These are phyloP conservation scores for Andrena praecox DNA, from an alignment of 2,888 invertebrate genomes.

Conservation along the genomic window DNA sequence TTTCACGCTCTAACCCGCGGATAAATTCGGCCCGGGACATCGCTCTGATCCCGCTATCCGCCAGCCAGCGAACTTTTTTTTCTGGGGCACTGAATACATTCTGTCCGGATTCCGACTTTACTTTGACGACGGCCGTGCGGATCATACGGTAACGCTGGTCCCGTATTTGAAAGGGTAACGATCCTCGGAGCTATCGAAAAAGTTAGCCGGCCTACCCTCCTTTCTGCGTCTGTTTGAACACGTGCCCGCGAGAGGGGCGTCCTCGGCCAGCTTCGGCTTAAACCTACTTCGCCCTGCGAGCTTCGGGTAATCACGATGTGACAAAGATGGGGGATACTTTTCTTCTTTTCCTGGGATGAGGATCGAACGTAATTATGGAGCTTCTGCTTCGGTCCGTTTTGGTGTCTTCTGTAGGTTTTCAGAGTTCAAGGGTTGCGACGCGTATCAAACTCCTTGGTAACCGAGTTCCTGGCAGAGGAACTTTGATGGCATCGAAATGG, in stretches of 20 bases:
- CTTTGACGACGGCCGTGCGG: constrained; percentile 40
- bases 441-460: too few relatives aligned
- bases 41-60: constrained; percentile 37
- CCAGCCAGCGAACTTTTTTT: constrained; percentile 47
- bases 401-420: neutral
- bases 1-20: constrained; percentile 73
- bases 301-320: constrained; percentile 7
- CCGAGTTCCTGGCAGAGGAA: too few relatives aligned
- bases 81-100: constrained; percentile 52
- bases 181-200: constrained; percentile 50
- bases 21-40: constrained; percentile 71
- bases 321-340: constrained; percentile 1
- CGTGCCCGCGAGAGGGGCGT: constrained; percentile 24
- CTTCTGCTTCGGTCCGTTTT: neutral
- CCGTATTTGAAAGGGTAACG: constrained; percentile 58
- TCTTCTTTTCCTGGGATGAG: neutral
- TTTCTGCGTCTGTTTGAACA: constrained; percentile 40
- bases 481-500: too few relatives aligned
- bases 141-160: constrained; percentile 34
- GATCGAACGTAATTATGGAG: neutral
- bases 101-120: constrained; percentile 43
- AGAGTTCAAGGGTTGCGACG: too few relatives aligned
- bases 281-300: neutral
- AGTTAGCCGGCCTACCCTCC: constrained; percentile 24
- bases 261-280: neutral